Conservation (phyloP, 2,797 vertebrate genomes). For the Ambastaia sidthimunki region DNA sequence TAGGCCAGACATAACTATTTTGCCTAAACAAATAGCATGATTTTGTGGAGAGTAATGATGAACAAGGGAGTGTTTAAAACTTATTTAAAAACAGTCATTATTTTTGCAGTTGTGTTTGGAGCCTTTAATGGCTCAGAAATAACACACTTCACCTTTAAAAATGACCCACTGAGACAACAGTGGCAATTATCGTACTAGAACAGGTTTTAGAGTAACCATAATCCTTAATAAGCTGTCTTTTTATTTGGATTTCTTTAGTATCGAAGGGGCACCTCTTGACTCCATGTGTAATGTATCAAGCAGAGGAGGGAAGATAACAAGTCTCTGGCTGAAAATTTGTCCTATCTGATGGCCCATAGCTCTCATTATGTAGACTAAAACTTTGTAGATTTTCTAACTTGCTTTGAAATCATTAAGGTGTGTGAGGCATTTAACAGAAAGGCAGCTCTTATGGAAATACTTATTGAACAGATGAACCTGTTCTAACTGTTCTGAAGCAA, state of each 20-base stretch:
- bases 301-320: neutral
- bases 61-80: neutral
- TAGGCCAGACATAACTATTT: neutral
- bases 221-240: neutral
- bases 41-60: neutral
- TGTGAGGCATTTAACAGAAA: neutral
- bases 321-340: neutral
- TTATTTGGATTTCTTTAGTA: neutral
- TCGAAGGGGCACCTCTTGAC: neutral
- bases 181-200: neutral
- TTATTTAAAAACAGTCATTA: neutral
- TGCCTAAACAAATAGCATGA: neutral
- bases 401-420: neutral
- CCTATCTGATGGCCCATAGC: neutral
- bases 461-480: neutral
- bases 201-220: neutral
- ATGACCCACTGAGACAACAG: constrained; percentile 7
- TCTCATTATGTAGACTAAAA: constrained; percentile 18
- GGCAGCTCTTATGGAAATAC: neutral
- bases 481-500: neutral
- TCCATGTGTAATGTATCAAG: neutral
- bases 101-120: constrained; percentile 2
- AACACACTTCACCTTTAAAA: neutral
- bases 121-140: neutral
- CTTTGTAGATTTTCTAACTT: neutral